Evolutionary conservation across 2,797 vertebrate species (phyloP), one percentile per base, ranked within the genome.

Genomic region (Chelon auratus): DNA sequence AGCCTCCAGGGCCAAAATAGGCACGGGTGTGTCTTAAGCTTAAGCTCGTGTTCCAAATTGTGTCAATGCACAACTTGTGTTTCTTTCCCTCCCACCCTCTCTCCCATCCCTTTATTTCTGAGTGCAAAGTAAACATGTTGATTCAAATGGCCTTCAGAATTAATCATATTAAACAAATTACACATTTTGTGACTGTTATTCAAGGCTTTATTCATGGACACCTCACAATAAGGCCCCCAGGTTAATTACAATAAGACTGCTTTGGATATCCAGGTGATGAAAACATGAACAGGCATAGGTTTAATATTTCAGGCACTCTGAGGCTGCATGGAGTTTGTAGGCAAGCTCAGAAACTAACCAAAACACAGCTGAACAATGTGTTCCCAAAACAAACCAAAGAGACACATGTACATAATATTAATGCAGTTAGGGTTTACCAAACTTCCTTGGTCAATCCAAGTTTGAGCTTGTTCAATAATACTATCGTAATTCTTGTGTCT

Each of bases 91-190:
- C 64, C 11, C 11, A 26, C 22, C 0, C 18, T 40, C 56, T 65
- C 26, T 77, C n/a, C 66, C 48, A 64, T 51, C 24, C 26, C 42
- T 48, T 47, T 47, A 76, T 63, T 66, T 67, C 51, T 59, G 24
- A 70, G 43, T 18, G 60, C 70, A 77, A 68, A 59, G 59, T 36
- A 76, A 48, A 75, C 51, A 81, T 7, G 40, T 42, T 30, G 40
- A 54, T 26, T 72, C 68, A 63, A 78, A 67, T 64, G 67, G 75
- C 70, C 47, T 71, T 50, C 18, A 72, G 51, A 65, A 74, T 60
- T 22, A 42, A 33, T 78, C 47, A 69, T 11, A 51, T 63, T 33
- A 55, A 69, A 47, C 30, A 56, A 26, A 71, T 56, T 2, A 47
- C 3, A 48, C 33, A 8, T 40, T 55, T 60, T 42, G 39, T 54